Conservation (phyloP, 2,113 vertebrate genomes). For the Corythaixoides concolor region DNA sequence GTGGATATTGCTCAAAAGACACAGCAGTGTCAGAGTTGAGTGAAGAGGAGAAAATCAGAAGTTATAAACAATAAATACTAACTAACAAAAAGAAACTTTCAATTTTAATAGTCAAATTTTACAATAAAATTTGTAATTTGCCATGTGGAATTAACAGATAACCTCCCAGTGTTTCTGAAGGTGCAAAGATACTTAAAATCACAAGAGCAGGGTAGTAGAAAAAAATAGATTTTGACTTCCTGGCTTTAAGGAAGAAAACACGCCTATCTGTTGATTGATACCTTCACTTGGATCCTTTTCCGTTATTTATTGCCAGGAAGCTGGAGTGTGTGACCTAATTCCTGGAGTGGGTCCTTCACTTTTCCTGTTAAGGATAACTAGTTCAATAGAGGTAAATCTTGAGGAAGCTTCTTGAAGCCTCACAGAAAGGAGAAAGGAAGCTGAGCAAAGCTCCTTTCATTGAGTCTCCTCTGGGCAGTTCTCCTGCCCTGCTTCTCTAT, state of each 20-base stretch:
- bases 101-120: background rate
- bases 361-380: background rate
- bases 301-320: background rate
- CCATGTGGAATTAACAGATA: background rate
- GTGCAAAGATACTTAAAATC: background rate
- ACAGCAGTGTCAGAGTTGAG: background rate
- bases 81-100: background rate
- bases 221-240: background rate
- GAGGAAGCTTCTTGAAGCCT: background rate
- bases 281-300: background rate
- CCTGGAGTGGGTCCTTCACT: background rate
- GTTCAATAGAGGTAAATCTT: background rate
- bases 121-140: background rate
- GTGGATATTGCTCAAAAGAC: background rate
- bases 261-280: background rate
- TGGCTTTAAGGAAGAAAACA: background rate
- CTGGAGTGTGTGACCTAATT: background rate
- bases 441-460: background rate
- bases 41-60: background rate
- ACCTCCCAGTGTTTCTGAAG: background rate
- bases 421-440: background rate
- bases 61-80: background rate
- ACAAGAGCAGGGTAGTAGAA: background rate
- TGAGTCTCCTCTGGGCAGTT: background rate
- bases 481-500: background rate